Evolutionary conservation across 1,140 invertebrate species (phyloP).

Genomic region (Uloborus diversus): DNA sequence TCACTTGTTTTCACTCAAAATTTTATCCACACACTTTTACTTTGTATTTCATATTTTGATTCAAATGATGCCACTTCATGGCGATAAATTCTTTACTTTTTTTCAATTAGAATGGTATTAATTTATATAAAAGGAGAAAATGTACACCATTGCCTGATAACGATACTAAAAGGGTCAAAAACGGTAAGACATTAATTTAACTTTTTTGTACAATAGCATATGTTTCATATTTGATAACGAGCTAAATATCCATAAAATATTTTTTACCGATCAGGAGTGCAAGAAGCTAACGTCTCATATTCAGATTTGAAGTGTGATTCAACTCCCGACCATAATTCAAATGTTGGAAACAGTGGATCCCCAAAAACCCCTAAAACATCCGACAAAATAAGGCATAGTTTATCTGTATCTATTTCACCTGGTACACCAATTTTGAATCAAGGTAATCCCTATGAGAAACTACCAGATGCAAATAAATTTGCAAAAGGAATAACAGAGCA

Average conservation of each 20-base stretch:
- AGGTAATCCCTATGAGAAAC: constrained; percentile 72
- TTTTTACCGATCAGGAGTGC: constrained; percentile 10
- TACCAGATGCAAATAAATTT: constrained; percentile 74
- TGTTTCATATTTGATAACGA: no score
- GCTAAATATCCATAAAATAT: background rate
- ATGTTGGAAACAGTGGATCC: background rate
- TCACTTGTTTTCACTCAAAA: no score
- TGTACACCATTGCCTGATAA: background rate
- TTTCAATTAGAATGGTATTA: no score
- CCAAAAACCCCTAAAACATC: background rate
- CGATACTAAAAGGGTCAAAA: constrained; percentile 4
- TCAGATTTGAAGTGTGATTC: background rate
- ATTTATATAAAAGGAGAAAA: no score
- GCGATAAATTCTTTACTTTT: no score
- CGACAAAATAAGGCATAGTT: constrained; percentile 4
- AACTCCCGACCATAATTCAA: background rate
- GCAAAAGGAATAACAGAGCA: constrained; percentile 81
- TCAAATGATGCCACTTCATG: no score
- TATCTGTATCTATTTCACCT: constrained; percentile 70
- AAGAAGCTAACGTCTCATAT: constrained; percentile 8
- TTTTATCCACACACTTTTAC: no score
- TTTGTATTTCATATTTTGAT: no score
- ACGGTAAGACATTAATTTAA: background rate
- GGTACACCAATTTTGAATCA: constrained; percentile 81
- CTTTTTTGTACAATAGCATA: no score